A percentile compares a stretch with the other conserved stretches of the same genome.
Evolutionary conservation across 2,113 vertebrate species (phyloP).

Genomic region (Tonatia bakeri): DNA sequence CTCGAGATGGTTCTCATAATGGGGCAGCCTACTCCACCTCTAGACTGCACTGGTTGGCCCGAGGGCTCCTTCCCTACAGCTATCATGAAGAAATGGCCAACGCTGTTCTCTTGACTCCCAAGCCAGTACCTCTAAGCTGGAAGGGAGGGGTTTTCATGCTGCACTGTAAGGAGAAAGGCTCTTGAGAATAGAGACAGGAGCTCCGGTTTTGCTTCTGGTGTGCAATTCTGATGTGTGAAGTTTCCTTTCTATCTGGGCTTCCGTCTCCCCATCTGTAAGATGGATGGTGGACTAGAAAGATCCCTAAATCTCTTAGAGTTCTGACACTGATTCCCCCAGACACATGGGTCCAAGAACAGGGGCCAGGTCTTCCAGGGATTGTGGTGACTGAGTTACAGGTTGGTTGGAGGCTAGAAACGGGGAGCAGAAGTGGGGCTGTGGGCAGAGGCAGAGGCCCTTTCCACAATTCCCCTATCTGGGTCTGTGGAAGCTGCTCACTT

Average conservation of each 20-base stretch:
- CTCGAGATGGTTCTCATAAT: not conserved
- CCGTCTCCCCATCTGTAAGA: not conserved
- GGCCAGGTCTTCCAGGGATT: not conserved
- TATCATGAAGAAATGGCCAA: not conserved
- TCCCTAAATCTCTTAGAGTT: slow-evolving; percentile 12
- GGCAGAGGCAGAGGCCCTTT: not conserved
- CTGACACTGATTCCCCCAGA: not conserved
- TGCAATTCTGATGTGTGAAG: not conserved
- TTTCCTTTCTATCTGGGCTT: not conserved
- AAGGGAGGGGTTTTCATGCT: not conserved
- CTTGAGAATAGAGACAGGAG: not conserved
- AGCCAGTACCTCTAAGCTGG: not conserved
- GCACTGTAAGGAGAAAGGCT: not conserved
- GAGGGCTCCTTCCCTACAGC: not conserved
- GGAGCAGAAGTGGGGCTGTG: not conserved
- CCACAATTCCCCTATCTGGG: not conserved
- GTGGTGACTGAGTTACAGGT: not conserved
- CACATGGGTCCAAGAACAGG: not conserved
- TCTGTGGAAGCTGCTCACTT: not conserved
- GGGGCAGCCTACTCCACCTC: not conserved
- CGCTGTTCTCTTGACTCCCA: not conserved
- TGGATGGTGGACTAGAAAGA: not conserved
- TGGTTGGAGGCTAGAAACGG: not conserved
- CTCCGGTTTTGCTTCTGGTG: not conserved
- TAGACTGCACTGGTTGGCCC: not conserved